Conservation (phyloP, 30 jellyfish, hydroid and myxozoan genomes). For the Hydractinia symbiolongicarpus region DNA sequence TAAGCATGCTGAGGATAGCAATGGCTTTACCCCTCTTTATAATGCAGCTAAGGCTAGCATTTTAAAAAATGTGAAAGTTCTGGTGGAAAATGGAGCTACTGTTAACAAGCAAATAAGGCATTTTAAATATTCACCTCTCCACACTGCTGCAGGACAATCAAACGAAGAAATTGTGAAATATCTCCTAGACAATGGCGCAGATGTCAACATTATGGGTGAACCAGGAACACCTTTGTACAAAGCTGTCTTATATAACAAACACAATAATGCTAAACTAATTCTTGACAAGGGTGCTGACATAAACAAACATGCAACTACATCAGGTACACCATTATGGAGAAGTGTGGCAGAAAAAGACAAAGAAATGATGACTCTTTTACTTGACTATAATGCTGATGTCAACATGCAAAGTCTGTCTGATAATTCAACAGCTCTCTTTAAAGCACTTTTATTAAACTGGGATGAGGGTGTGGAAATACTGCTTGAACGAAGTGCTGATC, state of each 20-base stretch:
- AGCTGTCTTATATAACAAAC: not conserved
- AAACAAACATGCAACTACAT: not conserved
- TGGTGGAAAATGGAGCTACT: conserved; percentile 1
- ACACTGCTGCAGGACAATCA: not conserved
- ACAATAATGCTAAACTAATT: not conserved
- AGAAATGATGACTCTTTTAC: not conserved
- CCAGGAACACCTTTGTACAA: conserved; percentile 3
- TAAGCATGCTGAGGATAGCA: not conserved
- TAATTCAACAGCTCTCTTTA: not conserved
- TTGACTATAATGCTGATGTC: conserved; percentile 16
- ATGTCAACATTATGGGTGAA: conserved; percentile 1
- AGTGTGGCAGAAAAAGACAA: not conserved
- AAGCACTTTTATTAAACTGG: not conserved
- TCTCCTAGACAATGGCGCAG: not conserved
- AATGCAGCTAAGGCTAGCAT: not conserved
- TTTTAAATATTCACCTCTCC: not conserved
- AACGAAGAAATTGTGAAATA: conserved; percentile 6
- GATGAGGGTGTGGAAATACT: not conserved
- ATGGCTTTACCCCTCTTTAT: conserved; percentile 9
- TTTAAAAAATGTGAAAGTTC: not conserved
- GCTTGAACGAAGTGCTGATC: conserved; percentile 1
- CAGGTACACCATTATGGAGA: not conserved
- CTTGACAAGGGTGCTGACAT: conserved; percentile 15
- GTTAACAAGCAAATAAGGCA: not conserved
- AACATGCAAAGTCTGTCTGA: not conserved